Evolutionary conservation across 2,888 invertebrate genomes (phyloP), one percentile per base, ranked within the genome.

Genomic region (Polydesmus complanatus): DNA sequence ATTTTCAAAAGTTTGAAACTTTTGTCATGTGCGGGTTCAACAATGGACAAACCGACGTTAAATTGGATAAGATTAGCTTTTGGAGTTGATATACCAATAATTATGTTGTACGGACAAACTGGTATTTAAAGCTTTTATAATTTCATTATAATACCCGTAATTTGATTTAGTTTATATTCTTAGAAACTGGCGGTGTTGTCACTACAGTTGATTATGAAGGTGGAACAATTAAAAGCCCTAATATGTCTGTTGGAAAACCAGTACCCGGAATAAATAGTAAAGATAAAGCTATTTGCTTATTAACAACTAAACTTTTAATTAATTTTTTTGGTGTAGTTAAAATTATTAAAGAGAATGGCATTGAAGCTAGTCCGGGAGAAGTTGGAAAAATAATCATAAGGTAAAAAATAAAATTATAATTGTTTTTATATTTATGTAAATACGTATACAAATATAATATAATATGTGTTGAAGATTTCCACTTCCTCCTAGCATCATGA

Each of bases 321-420:
- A n/a, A n/a, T n/a, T n/a, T n/a, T n/a, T n/a, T 48, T 48, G 27
- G 26, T 19, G 5, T 27, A 58, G 58, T 58, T 2, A 37, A 25
- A 58, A 58, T 58, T 27, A 14, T 58, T 3, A 25, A 21, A 27
- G 52, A 51, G 18, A 21, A 52, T 25, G 58, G 58, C 3, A 26
- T 8, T 11, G 53, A 53, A 53, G 58, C 53, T 5, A 25, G 3
- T 1, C n/a, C 37, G 5, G 58, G 37, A 18, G 27, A 58, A 26
- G 52, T 19, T 3, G 58, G 58, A 58, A 58, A 27, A 53, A 58
- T 58, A n/a, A 50, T 53, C 2, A 26, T 58, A 27, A 52, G 53
- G 58, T 53, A 48, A 21, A 26, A 49, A 37, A 37, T 37, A 8
- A 37, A 37, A 37, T 37, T 37, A 37, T 37, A 14, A 8, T 37